A percentile compares a stretch with the other conserved stretches of the same genome.
Evolutionary conservation across 2,113 vertebrate genomes (phyloP).

Genomic region (Reinhardtius hippoglossoides): DNA sequence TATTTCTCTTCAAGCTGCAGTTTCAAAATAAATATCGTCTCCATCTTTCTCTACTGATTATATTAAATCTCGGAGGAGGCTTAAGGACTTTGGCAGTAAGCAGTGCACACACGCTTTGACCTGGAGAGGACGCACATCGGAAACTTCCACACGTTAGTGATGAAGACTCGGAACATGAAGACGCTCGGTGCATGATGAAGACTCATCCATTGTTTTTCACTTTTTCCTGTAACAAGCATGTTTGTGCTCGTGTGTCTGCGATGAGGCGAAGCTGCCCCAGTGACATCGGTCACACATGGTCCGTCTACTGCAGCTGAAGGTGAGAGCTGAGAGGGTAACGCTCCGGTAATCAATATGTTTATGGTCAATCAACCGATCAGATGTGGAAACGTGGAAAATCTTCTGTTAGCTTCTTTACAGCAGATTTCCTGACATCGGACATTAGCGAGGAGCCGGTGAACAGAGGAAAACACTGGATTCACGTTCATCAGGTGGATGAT

Average conservation of each 20-base stretch:
- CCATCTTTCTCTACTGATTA: constrained; percentile 45
- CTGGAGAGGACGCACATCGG: constrained; percentile 1
- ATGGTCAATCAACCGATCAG: background rate
- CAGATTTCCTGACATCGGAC: background rate
- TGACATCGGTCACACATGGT: too few species aligned
- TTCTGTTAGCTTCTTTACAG: too few species aligned
- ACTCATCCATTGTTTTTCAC: background rate
- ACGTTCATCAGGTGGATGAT: background rate
- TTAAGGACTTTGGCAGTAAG: constrained; percentile 76
- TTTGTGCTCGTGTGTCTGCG: too few species aligned
- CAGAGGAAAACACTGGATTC: too few species aligned
- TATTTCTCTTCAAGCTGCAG: constrained; percentile 34
- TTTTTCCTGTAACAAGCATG: background rate
- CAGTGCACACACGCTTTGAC: constrained; percentile 43
- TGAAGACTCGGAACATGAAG: constrained; percentile 2
- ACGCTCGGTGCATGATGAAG: background rate
- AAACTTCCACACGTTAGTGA: constrained; percentile 15
- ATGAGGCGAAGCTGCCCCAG: too few species aligned
- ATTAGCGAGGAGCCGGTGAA: too few species aligned
- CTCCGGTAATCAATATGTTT: constrained; percentile 15
- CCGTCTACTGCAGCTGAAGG: too few species aligned
- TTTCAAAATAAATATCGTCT: constrained; percentile 75
- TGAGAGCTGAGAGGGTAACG: background rate
- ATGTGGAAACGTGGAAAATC: too few species aligned
- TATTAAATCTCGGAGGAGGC: constrained; percentile 66